Percentiles rank a stretch among this genome's conserved stretches.
phyloP scores from a whole-genome alignment of 2,113 vertebrate genomes.

The Onychostruthus taczanowskii region DNA sequence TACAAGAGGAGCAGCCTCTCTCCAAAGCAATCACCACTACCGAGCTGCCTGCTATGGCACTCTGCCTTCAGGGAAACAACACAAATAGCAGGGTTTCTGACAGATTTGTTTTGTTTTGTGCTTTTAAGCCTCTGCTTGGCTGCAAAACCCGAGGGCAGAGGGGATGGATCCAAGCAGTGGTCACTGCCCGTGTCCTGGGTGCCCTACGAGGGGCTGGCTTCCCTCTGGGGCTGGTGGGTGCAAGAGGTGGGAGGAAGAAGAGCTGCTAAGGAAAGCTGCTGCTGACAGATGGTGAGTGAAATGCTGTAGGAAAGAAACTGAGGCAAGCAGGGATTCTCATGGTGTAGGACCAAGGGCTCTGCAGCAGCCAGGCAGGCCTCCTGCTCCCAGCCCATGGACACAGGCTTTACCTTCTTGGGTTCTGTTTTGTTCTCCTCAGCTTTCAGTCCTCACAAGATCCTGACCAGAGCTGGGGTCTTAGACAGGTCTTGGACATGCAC shows the following conservation, averaged over 20 bases:
- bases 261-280: background rate
- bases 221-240: background rate
- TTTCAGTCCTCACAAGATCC: background rate
- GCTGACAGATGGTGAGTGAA: background rate
- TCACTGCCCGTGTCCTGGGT: background rate
- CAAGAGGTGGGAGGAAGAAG: background rate
- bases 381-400: background rate
- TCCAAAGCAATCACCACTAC: rapidly evolving
- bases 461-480: rapidly evolving
- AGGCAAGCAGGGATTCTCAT: background rate
- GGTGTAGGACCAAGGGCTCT: background rate
- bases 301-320: background rate
- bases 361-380: background rate
- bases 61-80: conserved; percentile 21
- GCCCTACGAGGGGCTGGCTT: rapidly evolving
- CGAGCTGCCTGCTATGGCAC: background rate
- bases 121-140: background rate
- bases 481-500: background rate
- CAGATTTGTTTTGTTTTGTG: background rate
- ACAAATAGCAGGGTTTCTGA: background rate
- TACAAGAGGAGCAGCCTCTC: background rate
- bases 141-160: background rate
- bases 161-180: background rate
- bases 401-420: background rate
- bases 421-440: background rate